Conservation (phyloP, 2,113 vertebrate genomes). For the Ifrita kowaldi region DNA sequence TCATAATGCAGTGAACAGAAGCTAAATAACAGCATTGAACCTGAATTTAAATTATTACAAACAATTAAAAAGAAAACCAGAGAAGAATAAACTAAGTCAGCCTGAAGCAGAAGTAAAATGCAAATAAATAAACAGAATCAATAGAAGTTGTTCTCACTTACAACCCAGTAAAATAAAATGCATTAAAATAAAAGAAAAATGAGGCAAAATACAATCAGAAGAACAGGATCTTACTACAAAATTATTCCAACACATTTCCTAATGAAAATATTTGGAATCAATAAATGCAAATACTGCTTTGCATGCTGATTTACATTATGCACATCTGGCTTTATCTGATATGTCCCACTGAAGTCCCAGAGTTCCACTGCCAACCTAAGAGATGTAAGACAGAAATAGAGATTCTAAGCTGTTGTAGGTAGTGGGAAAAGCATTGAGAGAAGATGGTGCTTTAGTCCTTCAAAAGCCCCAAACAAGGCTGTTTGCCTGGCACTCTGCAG, state of each 20-base stretch:
- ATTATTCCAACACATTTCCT: background rate
- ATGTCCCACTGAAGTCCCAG: background rate
- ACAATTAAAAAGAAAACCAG: background rate
- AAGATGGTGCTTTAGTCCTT: background rate
- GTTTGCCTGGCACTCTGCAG: background rate
- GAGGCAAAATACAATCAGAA: background rate
- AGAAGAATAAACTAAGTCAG: background rate
- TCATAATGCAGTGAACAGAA: background rate
- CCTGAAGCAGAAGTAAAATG: background rate
- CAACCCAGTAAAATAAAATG: background rate
- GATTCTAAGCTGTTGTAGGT: background rate
- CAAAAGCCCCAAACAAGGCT: background rate
- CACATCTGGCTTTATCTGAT: background rate
- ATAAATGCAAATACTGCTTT: background rate
- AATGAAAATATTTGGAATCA: background rate
- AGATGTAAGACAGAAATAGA: background rate
- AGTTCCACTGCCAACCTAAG: background rate
- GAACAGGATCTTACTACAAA: background rate
- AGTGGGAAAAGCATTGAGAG: background rate
- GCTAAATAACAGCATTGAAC: background rate
- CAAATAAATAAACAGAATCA: background rate
- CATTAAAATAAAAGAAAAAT: background rate
- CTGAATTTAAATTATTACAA: background rate
- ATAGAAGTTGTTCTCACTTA: background rate
- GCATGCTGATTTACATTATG: background rate